phyloP scores from a whole-genome alignment of 2,113 vertebrate species.

The Amphiprion ocellaris region DNA sequence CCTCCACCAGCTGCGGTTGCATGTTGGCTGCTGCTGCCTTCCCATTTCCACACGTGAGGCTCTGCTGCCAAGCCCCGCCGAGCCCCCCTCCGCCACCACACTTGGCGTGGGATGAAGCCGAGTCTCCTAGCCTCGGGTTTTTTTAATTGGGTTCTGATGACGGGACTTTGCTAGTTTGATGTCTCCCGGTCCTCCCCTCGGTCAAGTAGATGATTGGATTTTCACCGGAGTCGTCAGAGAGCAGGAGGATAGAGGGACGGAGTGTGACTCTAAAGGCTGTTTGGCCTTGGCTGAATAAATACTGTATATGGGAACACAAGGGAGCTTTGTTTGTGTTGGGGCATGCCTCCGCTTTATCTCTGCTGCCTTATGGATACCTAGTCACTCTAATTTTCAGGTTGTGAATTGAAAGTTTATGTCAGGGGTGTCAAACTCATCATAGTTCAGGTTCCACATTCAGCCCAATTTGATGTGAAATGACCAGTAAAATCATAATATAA shows the following conservation, averaged over 20 bases:
- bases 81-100: slow-evolving; percentile 11
- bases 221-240: slow-evolving; percentile 49
- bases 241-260: not conserved
- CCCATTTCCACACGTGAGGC: slow-evolving; percentile 18
- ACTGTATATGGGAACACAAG: not conserved
- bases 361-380: slow-evolving; percentile 31
- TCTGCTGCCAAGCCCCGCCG: slow-evolving; percentile 21
- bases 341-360: slow-evolving; percentile 33
- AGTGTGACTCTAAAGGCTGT: slow-evolving; percentile 9
- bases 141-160: slow-evolving; percentile 57
- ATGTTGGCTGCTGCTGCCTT: slow-evolving; percentile 9
- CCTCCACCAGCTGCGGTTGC: slow-evolving; percentile 44
- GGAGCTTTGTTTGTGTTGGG: not conserved
- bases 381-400: slow-evolving; percentile 49
- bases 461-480: too few relatives aligned
- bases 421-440: too few relatives aligned
- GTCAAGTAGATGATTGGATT: slow-evolving; percentile 65
- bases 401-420: slow-evolving; percentile 20
- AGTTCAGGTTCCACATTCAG: too few relatives aligned
- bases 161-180: slow-evolving; percentile 34
- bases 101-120: slow-evolving; percentile 44
- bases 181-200: slow-evolving; percentile 27
- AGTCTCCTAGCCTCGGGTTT: slow-evolving; percentile 23
- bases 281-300: not conserved
- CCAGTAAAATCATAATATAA: too few relatives aligned